Percentiles rank a stretch among this genome's conserved stretches.
phyloP scores from a whole-genome alignment of 2,113 vertebrate species.

The Peromyscus californicus region DNA sequence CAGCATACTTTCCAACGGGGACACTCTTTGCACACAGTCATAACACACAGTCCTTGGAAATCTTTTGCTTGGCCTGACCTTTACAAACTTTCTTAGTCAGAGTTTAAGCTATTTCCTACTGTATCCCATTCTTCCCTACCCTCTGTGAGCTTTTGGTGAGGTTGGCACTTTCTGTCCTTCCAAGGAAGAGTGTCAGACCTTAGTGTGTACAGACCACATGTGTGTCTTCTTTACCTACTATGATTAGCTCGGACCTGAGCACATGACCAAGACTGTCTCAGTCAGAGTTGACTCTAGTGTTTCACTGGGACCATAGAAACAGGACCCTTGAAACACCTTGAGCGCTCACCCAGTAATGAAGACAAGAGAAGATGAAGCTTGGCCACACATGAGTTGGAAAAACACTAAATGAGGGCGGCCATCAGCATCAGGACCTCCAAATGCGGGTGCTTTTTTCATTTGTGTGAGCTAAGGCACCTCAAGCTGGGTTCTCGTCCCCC shows the following conservation, averaged over 20 bases:
- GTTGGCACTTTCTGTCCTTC: neutral
- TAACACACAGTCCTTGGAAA: neutral
- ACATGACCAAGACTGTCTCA: neutral
- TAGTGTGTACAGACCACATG: too few species aligned
- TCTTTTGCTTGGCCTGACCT: neutral
- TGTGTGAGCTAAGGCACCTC: neutral
- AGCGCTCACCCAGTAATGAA: neutral
- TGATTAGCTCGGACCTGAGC: neutral
- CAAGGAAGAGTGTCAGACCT: neutral
- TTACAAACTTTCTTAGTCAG: neutral
- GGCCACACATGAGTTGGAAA: neutral
- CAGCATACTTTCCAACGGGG: neutral
- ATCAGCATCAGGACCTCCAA: neutral
- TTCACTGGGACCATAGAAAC: neutral
- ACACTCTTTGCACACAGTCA: neutral
- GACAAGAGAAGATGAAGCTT: neutral
- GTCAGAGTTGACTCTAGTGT: neutral
- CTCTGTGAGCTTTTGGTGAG: neutral
- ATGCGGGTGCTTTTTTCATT: neutral
- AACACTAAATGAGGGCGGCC: neutral
- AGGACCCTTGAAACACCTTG: neutral
- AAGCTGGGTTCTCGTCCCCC: neutral
- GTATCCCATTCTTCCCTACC: neutral
- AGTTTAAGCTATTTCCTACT: neutral
- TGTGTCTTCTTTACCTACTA: neutral